Conservation (phyloP, 2,888 invertebrate species). For the Hydroisotoma schaefferi region DNA sequence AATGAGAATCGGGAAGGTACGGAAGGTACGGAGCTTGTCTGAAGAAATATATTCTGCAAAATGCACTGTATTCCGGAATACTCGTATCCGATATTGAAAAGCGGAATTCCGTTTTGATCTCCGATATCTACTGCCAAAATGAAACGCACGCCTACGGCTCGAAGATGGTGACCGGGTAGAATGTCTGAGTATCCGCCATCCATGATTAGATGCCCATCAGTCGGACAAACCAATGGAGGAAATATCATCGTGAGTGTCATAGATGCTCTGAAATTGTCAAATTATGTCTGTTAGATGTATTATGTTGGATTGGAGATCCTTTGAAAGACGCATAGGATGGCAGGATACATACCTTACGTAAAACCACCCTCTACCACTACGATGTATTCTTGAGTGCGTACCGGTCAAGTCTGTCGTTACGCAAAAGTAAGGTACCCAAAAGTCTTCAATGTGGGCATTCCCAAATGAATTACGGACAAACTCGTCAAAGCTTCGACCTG, state of each 20-base stretch:
- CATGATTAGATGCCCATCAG: constrained; percentile 39
- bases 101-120: constrained; percentile 15
- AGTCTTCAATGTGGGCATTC: constrained; percentile 43
- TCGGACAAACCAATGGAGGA: constrained; percentile 36
- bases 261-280: constrained; percentile 24
- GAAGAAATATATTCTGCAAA: constrained; percentile 23
- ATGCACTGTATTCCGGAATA: constrained; percentile 22
- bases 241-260: constrained; percentile 37
- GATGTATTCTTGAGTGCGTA: constrained; percentile 15
- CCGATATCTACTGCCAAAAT: constrained; percentile 33
- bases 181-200: constrained; percentile 46
- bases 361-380: constrained; percentile 33
- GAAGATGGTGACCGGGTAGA: constrained; percentile 28
- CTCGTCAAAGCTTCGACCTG: constrained; percentile 33
- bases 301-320: no score
- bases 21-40: constrained; percentile 4
- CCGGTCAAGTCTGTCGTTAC: constrained; percentile 27
- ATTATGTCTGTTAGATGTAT: neutral
- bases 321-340: neutral
- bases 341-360: constrained; percentile 15
- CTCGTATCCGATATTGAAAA: constrained; percentile 32
- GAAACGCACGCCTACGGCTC: constrained; percentile 6
- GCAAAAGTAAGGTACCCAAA: constrained; percentile 42
- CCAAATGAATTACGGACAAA: constrained; percentile 32
- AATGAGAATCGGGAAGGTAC: constrained; percentile 22